Percentiles rank a stretch among this genome's conserved stretches.
Evolutionary conservation across 2,888 invertebrate species (phyloP).

Genomic region (Eumerus sabulonum): DNA sequence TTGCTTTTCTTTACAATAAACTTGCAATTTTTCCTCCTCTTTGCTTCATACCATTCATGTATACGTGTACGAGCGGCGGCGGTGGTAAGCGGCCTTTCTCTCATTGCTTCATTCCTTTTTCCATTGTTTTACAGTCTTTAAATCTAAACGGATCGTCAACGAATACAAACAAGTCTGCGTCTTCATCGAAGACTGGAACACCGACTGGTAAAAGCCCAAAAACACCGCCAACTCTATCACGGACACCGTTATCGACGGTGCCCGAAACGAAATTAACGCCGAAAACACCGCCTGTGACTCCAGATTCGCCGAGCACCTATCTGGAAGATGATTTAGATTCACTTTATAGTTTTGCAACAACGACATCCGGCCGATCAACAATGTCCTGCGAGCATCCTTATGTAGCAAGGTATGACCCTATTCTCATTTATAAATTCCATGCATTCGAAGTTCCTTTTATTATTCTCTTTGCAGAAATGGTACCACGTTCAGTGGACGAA

Average conservation of each 20-base stretch:
- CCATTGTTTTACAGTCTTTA: slow-evolving; percentile 74
- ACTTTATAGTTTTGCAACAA: slow-evolving; percentile 88
- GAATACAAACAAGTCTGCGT: slow-evolving; percentile 68
- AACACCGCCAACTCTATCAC: slow-evolving; percentile 61
- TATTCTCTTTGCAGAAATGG: slow-evolving; percentile 83
- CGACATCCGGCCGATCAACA: slow-evolving; percentile 86
- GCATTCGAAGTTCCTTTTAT: background rate
- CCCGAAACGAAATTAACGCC: slow-evolving; percentile 78
- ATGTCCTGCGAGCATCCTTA: slow-evolving; percentile 88
- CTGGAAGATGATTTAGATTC: slow-evolving; percentile 87
- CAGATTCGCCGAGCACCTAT: slow-evolving; percentile 80
- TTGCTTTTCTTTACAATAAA: slow-evolving; percentile 35
- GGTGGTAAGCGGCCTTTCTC: slow-evolving; percentile 50
- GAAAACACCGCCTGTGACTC: slow-evolving; percentile 83
- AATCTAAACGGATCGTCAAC: slow-evolving; percentile 76
- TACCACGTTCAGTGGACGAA: slow-evolving; percentile 85
- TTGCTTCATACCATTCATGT: background rate
- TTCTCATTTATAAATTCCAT: background rate
- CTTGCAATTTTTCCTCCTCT: slow-evolving; percentile 46
- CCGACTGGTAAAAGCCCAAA: slow-evolving; percentile 65
- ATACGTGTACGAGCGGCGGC: background rate
- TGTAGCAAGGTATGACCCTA: slow-evolving; percentile 82
- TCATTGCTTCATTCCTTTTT: slow-evolving; percentile 43
- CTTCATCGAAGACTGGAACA: slow-evolving; percentile 63
- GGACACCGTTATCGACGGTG: slow-evolving; percentile 71